Evolutionary conservation across 2,113 vertebrate species (phyloP), one percentile per base, ranked within the genome.

Genomic region (Pseudorectes ferrugineus): DNA sequence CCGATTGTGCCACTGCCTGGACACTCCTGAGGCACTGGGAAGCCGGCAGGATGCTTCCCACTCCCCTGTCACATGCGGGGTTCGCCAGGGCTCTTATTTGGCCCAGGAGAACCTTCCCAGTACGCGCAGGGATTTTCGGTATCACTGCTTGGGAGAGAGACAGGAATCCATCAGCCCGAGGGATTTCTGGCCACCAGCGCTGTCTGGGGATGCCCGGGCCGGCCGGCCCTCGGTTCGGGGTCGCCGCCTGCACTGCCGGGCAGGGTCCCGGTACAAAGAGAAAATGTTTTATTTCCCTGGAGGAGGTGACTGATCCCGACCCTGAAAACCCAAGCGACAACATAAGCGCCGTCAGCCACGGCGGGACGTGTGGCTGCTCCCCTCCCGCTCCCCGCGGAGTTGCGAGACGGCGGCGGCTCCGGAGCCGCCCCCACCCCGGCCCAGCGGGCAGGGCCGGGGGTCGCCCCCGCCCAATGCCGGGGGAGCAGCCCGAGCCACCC

Each of bases 241-340:
- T 35, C 35, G 11, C 31, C 21, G 23, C 40, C 49, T 3, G 13
- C 46, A 33, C 11, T 20, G 25, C 33, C 15, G 4, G 31, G 4
- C 19, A 5, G 8, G 14, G 46, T 7, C 13, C 43, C 2, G 5
- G 49, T 8, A 18, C 10, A 10, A 19, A 5, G 42, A 16, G 21
- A 10, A 22, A 26, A 35, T 17, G 6, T 11, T 35, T 49, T 17
- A 15, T 24, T 10, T 54, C 59, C 45, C 5, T 48, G 2, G 17
- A 6, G 54, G 12, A 10, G 33, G 28, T 5, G 20, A 15, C 4
- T 1, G 65, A 18, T 14, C 14, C 8, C 3, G 5, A 8, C 54
- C 3, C 46, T 3, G 65, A 33, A 8, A 42, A 13, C 18, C 33
- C 52, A 2, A 4, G 10, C 18, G 51, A 10, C 22, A 28, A 4